Percentiles rank a stretch among this genome's conserved stretches.
Evolutionary conservation across 2,888 invertebrate genomes (phyloP).

Genomic region (Gandaritis pyraliata): DNA sequence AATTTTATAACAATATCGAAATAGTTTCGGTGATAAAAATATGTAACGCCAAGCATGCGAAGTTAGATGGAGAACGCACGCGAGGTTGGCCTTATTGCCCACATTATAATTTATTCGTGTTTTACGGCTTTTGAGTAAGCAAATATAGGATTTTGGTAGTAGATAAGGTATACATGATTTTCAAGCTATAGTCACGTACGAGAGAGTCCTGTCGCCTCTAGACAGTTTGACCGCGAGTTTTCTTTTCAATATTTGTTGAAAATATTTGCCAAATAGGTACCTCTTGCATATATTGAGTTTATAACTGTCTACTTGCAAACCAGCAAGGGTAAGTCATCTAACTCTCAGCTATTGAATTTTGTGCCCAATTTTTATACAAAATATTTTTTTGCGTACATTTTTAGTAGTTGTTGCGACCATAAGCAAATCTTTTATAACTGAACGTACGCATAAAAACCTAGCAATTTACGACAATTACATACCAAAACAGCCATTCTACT

Average conservation of each 20-base stretch:
- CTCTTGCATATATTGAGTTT: no score
- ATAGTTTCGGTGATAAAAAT: constrained; percentile 54
- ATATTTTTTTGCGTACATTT: no score
- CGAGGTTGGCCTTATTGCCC: constrained; percentile 49
- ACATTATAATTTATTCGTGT: constrained; percentile 36
- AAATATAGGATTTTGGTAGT: constrained; percentile 15
- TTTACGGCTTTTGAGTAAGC: constrained; percentile 26
- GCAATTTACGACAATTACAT: constrained; percentile 7
- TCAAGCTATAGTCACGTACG: neutral
- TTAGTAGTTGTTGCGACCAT: no score
- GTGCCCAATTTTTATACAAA: no score
- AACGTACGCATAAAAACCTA: neutral
- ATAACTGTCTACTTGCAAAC: no score
- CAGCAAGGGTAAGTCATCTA: no score
- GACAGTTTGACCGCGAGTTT: neutral
- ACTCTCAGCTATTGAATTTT: no score
- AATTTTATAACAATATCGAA: constrained; percentile 48
- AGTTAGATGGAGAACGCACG: constrained; percentile 44
- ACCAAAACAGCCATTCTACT: constrained; percentile 10
- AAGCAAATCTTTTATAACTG: neutral
- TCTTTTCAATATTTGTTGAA: neutral
- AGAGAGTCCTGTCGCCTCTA: constrained; percentile 1
- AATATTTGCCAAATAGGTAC: no score
- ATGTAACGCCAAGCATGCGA: constrained; percentile 54
- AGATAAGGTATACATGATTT: neutral